Conservation (phyloP, 2,888 invertebrate species). For the Sesia bembeciformis region DNA sequence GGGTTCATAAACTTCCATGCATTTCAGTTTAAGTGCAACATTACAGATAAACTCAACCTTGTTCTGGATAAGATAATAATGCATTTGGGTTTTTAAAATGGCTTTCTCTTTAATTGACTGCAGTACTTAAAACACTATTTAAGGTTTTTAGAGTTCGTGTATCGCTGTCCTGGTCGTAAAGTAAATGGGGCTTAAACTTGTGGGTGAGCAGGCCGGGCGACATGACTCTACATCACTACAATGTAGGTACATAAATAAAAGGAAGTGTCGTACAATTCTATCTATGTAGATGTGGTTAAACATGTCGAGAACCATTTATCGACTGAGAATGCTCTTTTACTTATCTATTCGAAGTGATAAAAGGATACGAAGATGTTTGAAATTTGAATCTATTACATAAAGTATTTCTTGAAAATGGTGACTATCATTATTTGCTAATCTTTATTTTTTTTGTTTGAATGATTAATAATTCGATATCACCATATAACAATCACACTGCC, state of each 20-base stretch:
- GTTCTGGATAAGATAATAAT: slow-evolving; percentile 39
- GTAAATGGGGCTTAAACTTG: slow-evolving; percentile 17
- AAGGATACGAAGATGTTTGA: too few species aligned
- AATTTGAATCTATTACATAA: too few species aligned
- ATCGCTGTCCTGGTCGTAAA: slow-evolving; percentile 41
- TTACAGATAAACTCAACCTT: slow-evolving; percentile 26
- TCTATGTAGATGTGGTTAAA: too few species aligned
- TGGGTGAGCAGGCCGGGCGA: background rate
- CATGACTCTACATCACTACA: background rate
- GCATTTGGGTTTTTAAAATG: slow-evolving; percentile 31
- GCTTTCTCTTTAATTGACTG: slow-evolving; percentile 53
- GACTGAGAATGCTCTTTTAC: too few species aligned
- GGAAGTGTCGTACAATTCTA: background rate
- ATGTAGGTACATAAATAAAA: background rate
- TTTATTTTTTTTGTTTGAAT: too few species aligned
- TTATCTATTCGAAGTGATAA: too few species aligned
- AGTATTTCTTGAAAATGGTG: too few species aligned
- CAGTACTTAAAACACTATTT: slow-evolving; percentile 38
- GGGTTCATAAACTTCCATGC: slow-evolving; percentile 34
- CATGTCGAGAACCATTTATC: too few species aligned
- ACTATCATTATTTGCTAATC: too few species aligned
- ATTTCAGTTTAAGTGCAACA: slow-evolving; percentile 30
- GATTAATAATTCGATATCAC: too few species aligned
- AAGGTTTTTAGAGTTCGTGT: slow-evolving; percentile 26
- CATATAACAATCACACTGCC: too few species aligned